These are phyloP conservation scores for Aethes cnicana DNA, from an alignment of 2,888 invertebrate genomes.

Conservation along the genomic window DNA sequence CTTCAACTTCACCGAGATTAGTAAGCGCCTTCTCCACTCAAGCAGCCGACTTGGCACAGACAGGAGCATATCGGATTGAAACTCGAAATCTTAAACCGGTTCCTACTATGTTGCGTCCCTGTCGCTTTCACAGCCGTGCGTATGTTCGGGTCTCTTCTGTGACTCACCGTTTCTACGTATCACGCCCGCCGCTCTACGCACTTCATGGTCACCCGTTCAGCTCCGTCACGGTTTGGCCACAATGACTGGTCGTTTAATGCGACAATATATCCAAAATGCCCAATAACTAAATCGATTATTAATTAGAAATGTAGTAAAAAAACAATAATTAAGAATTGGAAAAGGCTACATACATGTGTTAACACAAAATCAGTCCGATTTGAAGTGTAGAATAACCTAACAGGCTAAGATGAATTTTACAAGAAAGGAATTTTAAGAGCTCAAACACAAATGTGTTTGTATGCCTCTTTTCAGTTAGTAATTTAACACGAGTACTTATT, in stretches of 20 bases:
- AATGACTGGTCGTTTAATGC: constrained; percentile 70
- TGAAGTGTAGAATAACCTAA: not conserved
- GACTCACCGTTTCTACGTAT: constrained; percentile 80
- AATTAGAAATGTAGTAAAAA: too few relatives aligned
- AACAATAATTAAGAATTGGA: too few relatives aligned
- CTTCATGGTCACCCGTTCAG: constrained; percentile 80
- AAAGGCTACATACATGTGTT: too few relatives aligned
- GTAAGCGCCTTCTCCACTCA: constrained; percentile 65
- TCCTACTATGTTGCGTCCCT: constrained; percentile 63
- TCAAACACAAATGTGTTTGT: constrained; percentile 18
- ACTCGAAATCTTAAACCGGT: constrained; percentile 81
- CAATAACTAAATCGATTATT: too few relatives aligned
- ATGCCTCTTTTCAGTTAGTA: constrained; percentile 6
- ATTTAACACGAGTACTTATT: constrained; percentile 29
- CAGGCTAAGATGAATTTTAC: constrained; percentile 1
- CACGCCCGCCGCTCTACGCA: constrained; percentile 74
- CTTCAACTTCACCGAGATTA: constrained; percentile 54
- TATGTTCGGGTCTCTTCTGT: constrained; percentile 69
- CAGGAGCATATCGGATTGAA: constrained; percentile 80
- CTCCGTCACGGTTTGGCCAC: constrained; percentile 78
- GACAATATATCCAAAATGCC: constrained; percentile 76
- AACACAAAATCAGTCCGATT: too few relatives aligned
- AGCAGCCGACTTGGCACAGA: constrained; percentile 71
- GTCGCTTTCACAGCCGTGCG: constrained; percentile 49
- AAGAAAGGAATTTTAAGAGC: constrained; percentile 14